These are phyloP conservation scores for Hippoglossus hippoglossus DNA, from an alignment of 2,797 vertebrate genomes.

Conservation along the genomic window DNA sequence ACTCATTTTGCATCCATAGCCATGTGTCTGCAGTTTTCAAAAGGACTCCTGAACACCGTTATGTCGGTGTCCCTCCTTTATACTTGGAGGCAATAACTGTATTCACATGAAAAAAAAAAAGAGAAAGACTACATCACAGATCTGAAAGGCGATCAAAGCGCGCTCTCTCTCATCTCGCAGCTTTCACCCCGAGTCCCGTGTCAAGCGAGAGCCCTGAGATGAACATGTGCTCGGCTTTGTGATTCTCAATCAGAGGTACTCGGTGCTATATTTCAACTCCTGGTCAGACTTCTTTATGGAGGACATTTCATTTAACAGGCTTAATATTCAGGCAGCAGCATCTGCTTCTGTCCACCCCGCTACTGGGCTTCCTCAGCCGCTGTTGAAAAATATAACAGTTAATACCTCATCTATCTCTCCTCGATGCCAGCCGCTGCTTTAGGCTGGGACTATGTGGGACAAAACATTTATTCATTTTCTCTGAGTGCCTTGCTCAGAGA, in stretches of 20 bases:
- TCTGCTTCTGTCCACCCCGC: slow-evolving; percentile 74
- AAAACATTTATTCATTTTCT: slow-evolving; percentile 80
- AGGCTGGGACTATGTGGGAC: slow-evolving; percentile 75
- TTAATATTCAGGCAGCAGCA: slow-evolving; percentile 69
- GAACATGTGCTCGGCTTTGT: slow-evolving; percentile 27
- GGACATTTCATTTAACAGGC: slow-evolving; percentile 73
- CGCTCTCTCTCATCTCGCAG: slow-evolving; percentile 23
- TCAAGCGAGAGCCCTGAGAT: slow-evolving; percentile 27
- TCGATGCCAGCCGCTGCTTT: slow-evolving; percentile 67
- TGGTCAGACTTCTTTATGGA: slow-evolving; percentile 65
- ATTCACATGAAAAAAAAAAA: slow-evolving; percentile 34
- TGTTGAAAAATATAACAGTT: slow-evolving; percentile 74
- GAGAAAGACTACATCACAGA: slow-evolving; percentile 35
- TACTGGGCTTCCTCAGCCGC: slow-evolving; percentile 53
- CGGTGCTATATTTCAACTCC: slow-evolving; percentile 61
- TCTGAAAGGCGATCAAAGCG: slow-evolving; percentile 48
- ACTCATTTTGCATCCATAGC: slow-evolving; percentile 2
- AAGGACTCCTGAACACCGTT: slow-evolving; percentile 1
- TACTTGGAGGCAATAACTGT: slow-evolving; percentile 34
- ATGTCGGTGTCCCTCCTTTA: slow-evolving; percentile 22
- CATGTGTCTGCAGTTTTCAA: slow-evolving; percentile 20
- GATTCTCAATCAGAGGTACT: slow-evolving; percentile 45
- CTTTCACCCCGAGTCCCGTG: slow-evolving; percentile 41
- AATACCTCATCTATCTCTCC: slow-evolving; percentile 79
- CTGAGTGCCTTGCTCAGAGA: slow-evolving; percentile 73